Evolutionary conservation across 2,113 vertebrate species (phyloP), one percentile per base, ranked within the genome.

Genomic region (Capricornis sumatraensis): DNA sequence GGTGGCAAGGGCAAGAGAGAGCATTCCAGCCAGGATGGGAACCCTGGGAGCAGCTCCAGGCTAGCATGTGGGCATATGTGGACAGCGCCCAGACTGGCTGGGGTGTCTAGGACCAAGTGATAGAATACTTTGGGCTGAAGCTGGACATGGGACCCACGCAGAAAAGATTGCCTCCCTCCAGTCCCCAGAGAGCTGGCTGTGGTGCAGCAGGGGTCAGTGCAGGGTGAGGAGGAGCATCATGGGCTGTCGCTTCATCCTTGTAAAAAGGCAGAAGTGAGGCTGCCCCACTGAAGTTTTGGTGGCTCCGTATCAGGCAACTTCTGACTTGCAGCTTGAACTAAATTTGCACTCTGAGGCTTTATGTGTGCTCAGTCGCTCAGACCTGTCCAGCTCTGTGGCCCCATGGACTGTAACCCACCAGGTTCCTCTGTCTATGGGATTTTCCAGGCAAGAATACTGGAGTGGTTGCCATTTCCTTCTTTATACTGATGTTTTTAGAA

Each of bases 201-300:
- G 5, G 64, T 1, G 0, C n/a, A 43, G 28, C 33, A 7, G 23
- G 67, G 23, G 4, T 21, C 40, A 12, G 23, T 47, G 33, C 7
- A 21, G 28, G 25, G 23, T 8, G 0, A 0, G 19, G 83, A 23
- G 74, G 47, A 81, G 62, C 19, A 21, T 0, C 0, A 0, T n/a
- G 15, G 13, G 27, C 30, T 3, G 1, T 25, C 25, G 13, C 23
- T 43, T 40, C 40, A 74, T 25, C 81, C 33, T 53, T 14, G 3
- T 57, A 12, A 47, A 74, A 52, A 30, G 12, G 7, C 15, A 3
- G 40, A 28, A 52, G 19, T 17, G 9, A 15, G 3, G 8, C 3
- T 50, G 15, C 45, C 33, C 1, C 0, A 7, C 28, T 12, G 17
- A 25, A 74, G 36, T 55, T 52, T 23, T 17, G 64, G 15, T 15